A percentile compares a stretch with the other conserved stretches of the same genome.
Evolutionary conservation across 2,113 vertebrate genomes (phyloP).

Genomic region (Nesoenas mayeri): DNA sequence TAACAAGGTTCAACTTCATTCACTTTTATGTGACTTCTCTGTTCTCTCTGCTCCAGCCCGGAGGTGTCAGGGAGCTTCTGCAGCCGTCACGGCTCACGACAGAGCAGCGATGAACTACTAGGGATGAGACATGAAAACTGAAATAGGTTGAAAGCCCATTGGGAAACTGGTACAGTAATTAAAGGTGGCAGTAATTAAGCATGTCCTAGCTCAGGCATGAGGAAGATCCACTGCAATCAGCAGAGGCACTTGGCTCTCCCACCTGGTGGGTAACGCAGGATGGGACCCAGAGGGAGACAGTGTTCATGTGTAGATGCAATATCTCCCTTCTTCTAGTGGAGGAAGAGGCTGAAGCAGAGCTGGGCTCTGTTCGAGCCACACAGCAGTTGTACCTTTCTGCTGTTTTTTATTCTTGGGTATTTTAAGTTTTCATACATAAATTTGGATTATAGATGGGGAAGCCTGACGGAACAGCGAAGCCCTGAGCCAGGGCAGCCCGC

Average conservation of each 20-base stretch:
- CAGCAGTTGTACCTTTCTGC: background rate
- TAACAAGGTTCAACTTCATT: background rate
- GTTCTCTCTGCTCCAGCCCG: background rate
- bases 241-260: background rate
- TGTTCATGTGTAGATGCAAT: rapidly evolving
- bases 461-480: rapidly evolving
- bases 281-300: rapidly evolving
- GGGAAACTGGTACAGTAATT: conserved; percentile 40
- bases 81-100: rapidly evolving
- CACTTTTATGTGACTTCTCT: background rate
- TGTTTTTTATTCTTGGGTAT: background rate
- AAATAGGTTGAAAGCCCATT: background rate
- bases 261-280: background rate
- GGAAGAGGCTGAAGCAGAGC: background rate
- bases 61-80: background rate
- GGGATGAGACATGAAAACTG: background rate
- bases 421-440: rapidly evolving
- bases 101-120: background rate
- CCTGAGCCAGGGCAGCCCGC: rapidly evolving
- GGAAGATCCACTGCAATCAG: background rate
- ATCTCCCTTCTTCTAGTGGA: background rate
- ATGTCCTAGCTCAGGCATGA: background rate
- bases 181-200: conserved; percentile 49
- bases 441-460: rapidly evolving
- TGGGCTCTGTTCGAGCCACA: rapidly evolving